Percentiles rank a stretch among this genome's conserved stretches.
Conservation (phyloP, 2,797 vertebrate genomes). For the Coilia nasus region DNA sequence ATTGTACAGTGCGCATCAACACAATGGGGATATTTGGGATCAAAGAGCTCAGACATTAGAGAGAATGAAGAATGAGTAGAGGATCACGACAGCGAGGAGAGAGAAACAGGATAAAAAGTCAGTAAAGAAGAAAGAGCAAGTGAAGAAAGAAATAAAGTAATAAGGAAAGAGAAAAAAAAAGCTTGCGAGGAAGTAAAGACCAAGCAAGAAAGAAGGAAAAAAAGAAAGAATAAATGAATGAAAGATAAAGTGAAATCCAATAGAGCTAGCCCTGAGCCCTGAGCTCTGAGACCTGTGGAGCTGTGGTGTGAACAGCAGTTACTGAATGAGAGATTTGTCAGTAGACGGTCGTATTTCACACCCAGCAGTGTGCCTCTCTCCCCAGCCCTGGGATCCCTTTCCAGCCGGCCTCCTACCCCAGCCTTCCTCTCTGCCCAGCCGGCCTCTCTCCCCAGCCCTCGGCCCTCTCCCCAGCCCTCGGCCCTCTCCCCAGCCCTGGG, state of each 20-base stretch:
- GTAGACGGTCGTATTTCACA: neutral
- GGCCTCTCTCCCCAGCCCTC: too few relatives aligned
- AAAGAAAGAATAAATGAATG: neutral
- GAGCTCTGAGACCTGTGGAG: neutral
- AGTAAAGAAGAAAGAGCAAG: neutral
- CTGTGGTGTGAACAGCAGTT: neutral
- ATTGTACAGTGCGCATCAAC: slow-evolving; percentile 42
- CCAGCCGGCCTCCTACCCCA: too few relatives aligned
- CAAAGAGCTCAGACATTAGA: neutral
- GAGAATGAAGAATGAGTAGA: neutral
- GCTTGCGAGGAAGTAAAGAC: neutral
- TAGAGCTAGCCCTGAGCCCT: neutral
- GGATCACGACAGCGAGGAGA: neutral
- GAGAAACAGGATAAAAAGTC: neutral
- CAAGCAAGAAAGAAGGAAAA: neutral
- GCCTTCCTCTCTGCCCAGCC: too few relatives aligned
- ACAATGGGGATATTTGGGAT: slow-evolving; percentile 25
- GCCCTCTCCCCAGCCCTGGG: too few relatives aligned
- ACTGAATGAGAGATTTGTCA: neutral
- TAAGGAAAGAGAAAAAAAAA: neutral
- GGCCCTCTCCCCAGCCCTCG: too few relatives aligned
- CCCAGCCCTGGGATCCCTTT: too few relatives aligned
- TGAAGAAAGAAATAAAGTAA: neutral
- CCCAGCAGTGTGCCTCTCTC: neutral
- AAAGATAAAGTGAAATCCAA: neutral